Evolutionary conservation across 2,888 invertebrate species (phyloP).

Genomic region (Augochlorella aurata): DNA sequence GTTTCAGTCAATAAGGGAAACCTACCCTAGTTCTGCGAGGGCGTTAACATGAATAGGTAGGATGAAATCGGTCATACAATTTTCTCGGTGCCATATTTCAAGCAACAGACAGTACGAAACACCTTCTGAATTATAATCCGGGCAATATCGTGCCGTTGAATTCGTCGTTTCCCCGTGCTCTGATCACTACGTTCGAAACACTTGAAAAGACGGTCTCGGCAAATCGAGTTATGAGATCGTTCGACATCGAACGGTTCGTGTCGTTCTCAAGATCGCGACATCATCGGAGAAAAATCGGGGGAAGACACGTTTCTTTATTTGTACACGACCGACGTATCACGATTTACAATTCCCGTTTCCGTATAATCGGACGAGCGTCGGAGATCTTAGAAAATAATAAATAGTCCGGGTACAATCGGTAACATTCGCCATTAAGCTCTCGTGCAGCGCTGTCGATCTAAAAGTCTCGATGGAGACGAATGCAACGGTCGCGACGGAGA

Average conservation of each 20-base stretch:
- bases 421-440: background rate
- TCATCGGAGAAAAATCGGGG: background rate
- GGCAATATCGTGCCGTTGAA: too few relatives aligned
- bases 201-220: background rate
- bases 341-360: background rate
- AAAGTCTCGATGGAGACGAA: background rate
- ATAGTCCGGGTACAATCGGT: background rate
- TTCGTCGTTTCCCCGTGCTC: background rate
- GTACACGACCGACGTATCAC: constrained; percentile 1
- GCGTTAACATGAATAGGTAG: too few relatives aligned
- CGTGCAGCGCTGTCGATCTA: background rate
- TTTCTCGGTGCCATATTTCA: too few relatives aligned
- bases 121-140: too few relatives aligned
- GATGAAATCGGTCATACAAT: too few relatives aligned
- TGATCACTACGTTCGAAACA: background rate
- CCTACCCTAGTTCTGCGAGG: too few relatives aligned
- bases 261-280: background rate
- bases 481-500: background rate
- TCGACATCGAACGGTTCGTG: background rate
- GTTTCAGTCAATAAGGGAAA: too few relatives aligned
- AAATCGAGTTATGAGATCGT: background rate
- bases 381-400: background rate
- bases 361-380: background rate
- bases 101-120: too few relatives aligned
- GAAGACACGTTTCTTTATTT: constrained; percentile 15